Conservation (phyloP, 2,113 vertebrate species). For the Lepidothrix coronata region DNA sequence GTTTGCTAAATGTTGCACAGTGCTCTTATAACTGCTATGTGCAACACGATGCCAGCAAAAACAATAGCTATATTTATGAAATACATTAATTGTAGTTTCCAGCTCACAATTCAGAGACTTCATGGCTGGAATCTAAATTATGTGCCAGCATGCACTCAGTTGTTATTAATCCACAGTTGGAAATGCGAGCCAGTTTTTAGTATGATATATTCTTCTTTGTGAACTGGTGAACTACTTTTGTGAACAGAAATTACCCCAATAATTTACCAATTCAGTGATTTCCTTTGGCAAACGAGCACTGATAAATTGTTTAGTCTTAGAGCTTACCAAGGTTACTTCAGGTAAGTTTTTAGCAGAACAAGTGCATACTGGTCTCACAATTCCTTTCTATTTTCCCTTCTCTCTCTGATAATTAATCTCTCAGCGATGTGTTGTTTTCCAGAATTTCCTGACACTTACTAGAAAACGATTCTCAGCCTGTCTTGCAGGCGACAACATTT, state of each 20-base stretch:
- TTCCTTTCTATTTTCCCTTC: background rate
- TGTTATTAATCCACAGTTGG: conserved; percentile 18
- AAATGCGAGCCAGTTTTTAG: background rate
- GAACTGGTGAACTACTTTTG: background rate
- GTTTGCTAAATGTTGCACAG: background rate
- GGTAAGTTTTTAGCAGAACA: background rate
- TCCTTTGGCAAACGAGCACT: background rate
- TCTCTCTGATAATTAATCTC: background rate
- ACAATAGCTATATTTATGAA: conserved; percentile 52
- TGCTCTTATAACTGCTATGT: background rate
- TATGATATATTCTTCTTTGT: background rate
- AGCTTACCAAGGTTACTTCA: background rate
- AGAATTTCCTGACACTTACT: background rate
- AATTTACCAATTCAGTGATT: background rate
- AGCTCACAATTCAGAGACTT: conserved; percentile 24
- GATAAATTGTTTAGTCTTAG: background rate
- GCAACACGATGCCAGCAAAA: conserved; percentile 31
- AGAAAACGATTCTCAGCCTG: background rate
- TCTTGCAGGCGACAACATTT: background rate
- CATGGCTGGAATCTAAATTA: conserved; percentile 36
- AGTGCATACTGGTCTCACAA: background rate
- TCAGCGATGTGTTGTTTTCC: accelerated
- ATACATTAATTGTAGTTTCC: conserved; percentile 26
- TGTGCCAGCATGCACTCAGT: conserved; percentile 2
- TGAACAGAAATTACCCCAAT: background rate